Conservation (phyloP, 2,888 invertebrate genomes). For the Synergus japonicus region DNA sequence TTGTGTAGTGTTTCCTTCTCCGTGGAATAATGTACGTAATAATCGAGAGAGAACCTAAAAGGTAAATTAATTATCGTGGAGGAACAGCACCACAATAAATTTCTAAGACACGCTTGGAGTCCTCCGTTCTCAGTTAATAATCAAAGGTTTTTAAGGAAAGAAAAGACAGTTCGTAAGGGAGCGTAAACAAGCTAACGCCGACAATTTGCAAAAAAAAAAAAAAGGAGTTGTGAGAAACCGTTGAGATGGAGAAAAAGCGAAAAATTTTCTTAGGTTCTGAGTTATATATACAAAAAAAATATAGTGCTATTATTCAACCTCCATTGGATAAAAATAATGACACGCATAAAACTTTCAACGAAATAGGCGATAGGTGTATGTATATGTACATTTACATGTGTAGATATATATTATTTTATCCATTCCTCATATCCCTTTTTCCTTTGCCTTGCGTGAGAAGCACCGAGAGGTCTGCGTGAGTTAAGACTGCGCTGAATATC, state of each 20-base stretch:
- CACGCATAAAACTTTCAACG: slow-evolving; percentile 57
- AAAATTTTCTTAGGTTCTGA: not conserved
- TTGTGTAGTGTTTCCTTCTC: slow-evolving; percentile 30
- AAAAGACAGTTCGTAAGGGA: not conserved
- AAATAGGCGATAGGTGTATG: not conserved
- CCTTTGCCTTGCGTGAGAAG: not conserved
- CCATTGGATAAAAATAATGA: slow-evolving; percentile 69
- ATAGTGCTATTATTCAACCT: slow-evolving; percentile 65
- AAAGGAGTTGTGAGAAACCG: slow-evolving; percentile 42
- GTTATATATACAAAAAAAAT: slow-evolving; percentile 43
- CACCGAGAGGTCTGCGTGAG: not conserved
- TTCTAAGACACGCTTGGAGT: slow-evolving; percentile 21
- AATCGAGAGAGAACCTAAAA: slow-evolving; percentile 8
- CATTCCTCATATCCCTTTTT: slow-evolving; percentile 2
- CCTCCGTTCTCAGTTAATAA: slow-evolving; percentile 17
- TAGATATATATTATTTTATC: not conserved
- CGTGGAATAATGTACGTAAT: slow-evolving; percentile 22
- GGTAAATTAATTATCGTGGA: slow-evolving; percentile 31
- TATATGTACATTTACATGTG: not conserved
- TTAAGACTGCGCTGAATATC: not conserved
- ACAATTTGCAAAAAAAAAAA: slow-evolving; percentile 21
- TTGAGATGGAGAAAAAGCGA: slow-evolving; percentile 37
- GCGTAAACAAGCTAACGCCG: slow-evolving; percentile 14
- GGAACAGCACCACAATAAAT: slow-evolving; percentile 14
- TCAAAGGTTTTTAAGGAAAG: slow-evolving; percentile 1